Evolutionary conservation across 2,797 vertebrate species (phyloP).

Genomic region (Pampus argenteus): DNA sequence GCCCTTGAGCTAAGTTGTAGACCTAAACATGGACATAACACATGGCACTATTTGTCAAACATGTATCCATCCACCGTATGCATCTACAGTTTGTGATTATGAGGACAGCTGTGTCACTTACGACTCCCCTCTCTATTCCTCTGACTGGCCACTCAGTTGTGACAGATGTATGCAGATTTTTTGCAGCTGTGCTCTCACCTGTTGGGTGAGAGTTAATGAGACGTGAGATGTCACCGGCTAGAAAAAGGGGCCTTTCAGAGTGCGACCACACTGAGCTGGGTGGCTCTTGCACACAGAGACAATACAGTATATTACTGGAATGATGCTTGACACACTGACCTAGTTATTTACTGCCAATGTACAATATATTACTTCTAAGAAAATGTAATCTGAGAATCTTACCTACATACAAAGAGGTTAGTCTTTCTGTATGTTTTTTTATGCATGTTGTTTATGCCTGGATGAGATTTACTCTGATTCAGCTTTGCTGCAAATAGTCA

Average conservation of each 20-base stretch:
- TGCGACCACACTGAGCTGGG: constrained; percentile 16
- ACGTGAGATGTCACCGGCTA: constrained; percentile 60
- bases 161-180: constrained; percentile 74
- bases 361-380: constrained; percentile 28
- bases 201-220: constrained; percentile 72
- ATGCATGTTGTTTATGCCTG: constrained; percentile 27
- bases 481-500: constrained; percentile 36
- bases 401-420: background rate
- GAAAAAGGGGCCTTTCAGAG: constrained; percentile 36
- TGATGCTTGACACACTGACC: constrained; percentile 66
- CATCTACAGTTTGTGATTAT: constrained; percentile 33
- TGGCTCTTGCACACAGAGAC: constrained; percentile 26
- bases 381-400: constrained; percentile 37
- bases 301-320: constrained; percentile 9
- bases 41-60: constrained; percentile 23
- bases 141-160: constrained; percentile 32
- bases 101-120: constrained; percentile 69
- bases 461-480: constrained; percentile 26
- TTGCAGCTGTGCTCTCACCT: constrained; percentile 81
- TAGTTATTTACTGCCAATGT: constrained; percentile 45
- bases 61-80: constrained; percentile 14
- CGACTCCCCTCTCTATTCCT: constrained; percentile 21
- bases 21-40: background rate
- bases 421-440: constrained; percentile 2
- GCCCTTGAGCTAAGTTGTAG: background rate